Evolutionary conservation across 2,888 invertebrate species (phyloP).

Genomic region (Acanthosepion lycidas): DNA sequence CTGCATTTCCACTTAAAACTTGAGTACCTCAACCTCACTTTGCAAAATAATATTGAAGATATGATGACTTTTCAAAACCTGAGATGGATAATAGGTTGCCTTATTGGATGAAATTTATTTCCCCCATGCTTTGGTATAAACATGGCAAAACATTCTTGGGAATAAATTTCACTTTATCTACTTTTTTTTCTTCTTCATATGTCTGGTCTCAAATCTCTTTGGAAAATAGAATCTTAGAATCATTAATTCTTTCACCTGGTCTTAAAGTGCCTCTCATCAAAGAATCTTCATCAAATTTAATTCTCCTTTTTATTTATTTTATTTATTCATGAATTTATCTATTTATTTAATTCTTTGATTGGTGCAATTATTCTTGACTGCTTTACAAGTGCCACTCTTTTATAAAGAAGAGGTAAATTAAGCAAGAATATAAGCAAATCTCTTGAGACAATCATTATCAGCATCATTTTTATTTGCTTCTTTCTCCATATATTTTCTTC

Average conservation of each 20-base stretch:
- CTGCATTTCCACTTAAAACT: neutral
- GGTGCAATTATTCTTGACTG: neutral
- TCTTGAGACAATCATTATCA: neutral
- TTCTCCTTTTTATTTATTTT: neutral
- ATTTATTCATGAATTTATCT: constrained; percentile 23
- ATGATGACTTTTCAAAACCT: neutral
- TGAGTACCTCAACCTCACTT: neutral
- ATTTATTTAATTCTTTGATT: neutral
- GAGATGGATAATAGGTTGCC: neutral
- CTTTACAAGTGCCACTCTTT: neutral
- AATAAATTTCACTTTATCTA: neutral
- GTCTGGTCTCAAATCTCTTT: neutral
- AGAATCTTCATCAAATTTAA: constrained; percentile 33
- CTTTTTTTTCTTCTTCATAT: neutral
- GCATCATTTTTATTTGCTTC: neutral
- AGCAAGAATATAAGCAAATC: neutral
- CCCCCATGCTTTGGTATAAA: neutral
- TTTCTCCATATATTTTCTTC: neutral
- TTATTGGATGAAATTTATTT: constrained; percentile 1
- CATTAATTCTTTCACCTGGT: constrained; percentile 33
- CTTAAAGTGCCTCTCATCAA: constrained; percentile 33
- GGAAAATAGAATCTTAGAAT: neutral
- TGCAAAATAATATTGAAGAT: neutral
- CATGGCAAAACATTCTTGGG: neutral
- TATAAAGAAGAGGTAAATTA: neutral